Conservation (phyloP, 1,140 invertebrate species). For the Fopius arisanus region DNA sequence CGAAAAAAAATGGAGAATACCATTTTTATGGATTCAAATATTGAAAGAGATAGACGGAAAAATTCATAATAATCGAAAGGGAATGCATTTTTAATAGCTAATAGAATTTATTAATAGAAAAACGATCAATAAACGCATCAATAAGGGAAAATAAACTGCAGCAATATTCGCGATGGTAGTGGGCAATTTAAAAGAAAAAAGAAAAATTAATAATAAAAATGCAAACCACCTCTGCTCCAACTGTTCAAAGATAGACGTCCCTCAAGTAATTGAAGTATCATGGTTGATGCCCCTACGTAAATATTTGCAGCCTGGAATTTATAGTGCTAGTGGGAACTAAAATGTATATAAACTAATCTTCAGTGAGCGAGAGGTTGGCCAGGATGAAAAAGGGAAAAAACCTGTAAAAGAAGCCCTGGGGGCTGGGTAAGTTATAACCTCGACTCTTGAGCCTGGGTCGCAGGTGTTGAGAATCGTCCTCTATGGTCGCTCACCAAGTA, state of each 20-base stretch:
- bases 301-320: not conserved
- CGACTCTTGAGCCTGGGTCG: constrained; percentile 16
- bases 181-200: not conserved
- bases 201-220: not conserved
- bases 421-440: constrained; percentile 22
- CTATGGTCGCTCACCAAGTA: constrained; percentile 9
- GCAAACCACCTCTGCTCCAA: not conserved
- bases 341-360: constrained; percentile 10
- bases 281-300: not conserved
- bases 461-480: constrained; percentile 27
- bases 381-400: constrained; percentile 1
- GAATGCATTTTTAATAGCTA: no score
- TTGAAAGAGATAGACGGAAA: no score
- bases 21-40: no score
- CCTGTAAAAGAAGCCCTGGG: not conserved
- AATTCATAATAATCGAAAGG: no score
- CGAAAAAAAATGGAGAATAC: no score
- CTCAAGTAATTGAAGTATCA: not conserved
- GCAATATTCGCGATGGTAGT: not conserved
- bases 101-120: no score
- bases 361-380: constrained; percentile 12
- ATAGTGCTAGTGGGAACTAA: not conserved
- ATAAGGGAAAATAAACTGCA: no score
- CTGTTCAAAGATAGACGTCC: not conserved
- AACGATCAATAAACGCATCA: no score